Conservation (phyloP, 2,113 vertebrate genomes). For the Actenoides hombroni region DNA sequence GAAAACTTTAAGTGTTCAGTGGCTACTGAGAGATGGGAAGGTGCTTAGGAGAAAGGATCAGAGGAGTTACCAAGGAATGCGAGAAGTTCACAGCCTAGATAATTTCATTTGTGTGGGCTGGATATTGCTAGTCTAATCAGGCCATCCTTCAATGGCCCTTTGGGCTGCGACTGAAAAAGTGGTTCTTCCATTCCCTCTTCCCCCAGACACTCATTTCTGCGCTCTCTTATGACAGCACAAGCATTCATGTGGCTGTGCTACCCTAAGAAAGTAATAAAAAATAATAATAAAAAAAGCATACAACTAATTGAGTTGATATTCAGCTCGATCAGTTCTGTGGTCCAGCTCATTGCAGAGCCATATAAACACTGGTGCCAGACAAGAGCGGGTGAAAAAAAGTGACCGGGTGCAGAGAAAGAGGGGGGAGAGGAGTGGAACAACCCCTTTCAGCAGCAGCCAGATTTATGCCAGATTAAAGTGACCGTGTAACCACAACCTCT, state of each 20-base stretch:
- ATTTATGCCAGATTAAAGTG: slow-evolving; percentile 52
- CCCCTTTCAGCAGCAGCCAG: slow-evolving; percentile 49
- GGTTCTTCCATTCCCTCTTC: neutral
- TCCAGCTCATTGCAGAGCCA: neutral
- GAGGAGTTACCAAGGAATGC: neutral
- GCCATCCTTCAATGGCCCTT: neutral
- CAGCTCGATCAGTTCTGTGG: neutral
- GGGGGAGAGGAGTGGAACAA: neutral
- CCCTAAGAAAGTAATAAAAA: neutral
- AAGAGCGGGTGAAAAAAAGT: neutral
- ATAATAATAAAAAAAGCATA: neutral
- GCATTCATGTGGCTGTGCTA: neutral
- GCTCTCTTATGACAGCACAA: neutral
- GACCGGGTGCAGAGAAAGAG: neutral
- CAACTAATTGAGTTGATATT: neutral
- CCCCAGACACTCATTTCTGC: neutral
- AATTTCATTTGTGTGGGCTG: neutral
- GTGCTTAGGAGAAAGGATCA: neutral
- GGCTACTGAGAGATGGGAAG: neutral
- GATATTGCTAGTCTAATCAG: neutral
- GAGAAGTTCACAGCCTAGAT: neutral
- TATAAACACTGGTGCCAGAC: neutral
- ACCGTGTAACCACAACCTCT: slow-evolving; percentile 35
- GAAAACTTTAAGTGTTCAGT: neutral
- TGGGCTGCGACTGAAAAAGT: neutral